These are phyloP conservation scores for Sphyrna mokarran DNA, from an alignment of 2,113 vertebrate species.

Conservation along the genomic window DNA sequence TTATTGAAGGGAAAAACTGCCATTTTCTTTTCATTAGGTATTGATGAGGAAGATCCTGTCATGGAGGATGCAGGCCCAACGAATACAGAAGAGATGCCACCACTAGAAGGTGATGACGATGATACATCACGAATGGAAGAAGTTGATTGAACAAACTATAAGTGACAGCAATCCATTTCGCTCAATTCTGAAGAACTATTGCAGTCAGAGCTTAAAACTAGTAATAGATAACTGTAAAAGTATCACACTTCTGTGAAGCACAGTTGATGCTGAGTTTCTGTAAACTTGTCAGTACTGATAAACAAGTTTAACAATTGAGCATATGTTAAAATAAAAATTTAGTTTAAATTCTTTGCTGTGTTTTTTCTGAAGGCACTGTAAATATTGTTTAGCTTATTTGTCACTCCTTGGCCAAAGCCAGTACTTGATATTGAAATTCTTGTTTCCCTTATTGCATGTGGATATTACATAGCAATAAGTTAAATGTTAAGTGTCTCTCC, in stretches of 20 bases:
- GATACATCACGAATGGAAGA: conserved; percentile 96
- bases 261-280: not conserved
- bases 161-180: conserved; percentile 28
- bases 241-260: conserved; percentile 17
- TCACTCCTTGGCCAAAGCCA: not conserved
- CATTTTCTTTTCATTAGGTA: conserved; percentile 57
- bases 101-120: conserved; percentile 88
- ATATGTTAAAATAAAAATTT: conserved; percentile 2
- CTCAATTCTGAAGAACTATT: not conserved
- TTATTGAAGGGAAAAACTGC: not conserved
- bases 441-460: too few relatives aligned
- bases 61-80: conserved; percentile 65
- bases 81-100: conserved; percentile 84
- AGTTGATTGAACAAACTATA: conserved; percentile 66
- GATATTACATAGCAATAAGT: too few relatives aligned
- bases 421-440: not conserved
- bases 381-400: not conserved
- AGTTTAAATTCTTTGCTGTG: not conserved
- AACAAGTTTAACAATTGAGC: not conserved
- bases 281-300: conserved; percentile 14
- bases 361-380: not conserved
- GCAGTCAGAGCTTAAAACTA: not conserved
- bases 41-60: conserved; percentile 81
- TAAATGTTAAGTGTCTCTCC: not conserved
- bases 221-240: conserved; percentile 21